phyloP scores from a whole-genome alignment of 1,140 invertebrate species.

The Samia ricini region DNA sequence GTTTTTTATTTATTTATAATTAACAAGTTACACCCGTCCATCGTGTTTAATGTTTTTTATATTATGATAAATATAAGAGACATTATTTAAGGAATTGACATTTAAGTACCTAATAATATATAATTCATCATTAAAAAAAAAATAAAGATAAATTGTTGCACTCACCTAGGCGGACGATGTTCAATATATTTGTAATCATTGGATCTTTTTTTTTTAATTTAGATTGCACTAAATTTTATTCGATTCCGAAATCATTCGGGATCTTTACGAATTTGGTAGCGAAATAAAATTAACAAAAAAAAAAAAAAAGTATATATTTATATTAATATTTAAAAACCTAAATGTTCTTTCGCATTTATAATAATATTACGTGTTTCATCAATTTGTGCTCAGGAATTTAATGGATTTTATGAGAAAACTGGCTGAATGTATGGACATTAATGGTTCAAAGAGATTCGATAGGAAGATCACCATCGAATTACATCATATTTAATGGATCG shows the following conservation, averaged over 20 bases:
- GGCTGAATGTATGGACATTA: background rate
- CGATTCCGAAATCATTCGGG: conserved; percentile 29
- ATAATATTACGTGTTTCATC: conserved; percentile 51
- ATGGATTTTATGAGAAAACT: conserved; percentile 15
- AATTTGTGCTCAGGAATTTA: conserved; percentile 47
- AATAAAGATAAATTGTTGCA: conserved; percentile 61
- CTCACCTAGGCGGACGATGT: conserved; percentile 42
- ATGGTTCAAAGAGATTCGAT: conserved; percentile 16
- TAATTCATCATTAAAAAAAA: conserved; percentile 33
- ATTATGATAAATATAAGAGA: conserved; percentile 69
- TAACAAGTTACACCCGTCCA: conserved; percentile 76
- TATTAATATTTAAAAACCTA: too few species aligned
- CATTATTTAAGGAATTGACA: conserved; percentile 69
- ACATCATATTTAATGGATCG: conserved; percentile 22
- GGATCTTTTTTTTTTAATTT: conserved; percentile 58
- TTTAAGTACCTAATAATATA: conserved; percentile 50
- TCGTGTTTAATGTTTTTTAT: conserved; percentile 74
- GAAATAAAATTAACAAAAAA: too few species aligned
- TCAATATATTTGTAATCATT: conserved; percentile 54
- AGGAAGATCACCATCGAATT: conserved; percentile 20
- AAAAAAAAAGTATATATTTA: too few species aligned
- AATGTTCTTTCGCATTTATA: conserved; percentile 54
- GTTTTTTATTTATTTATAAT: conserved; percentile 47
- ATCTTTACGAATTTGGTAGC: conserved; percentile 63
- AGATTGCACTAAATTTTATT: conserved; percentile 53